Evolutionary conservation across 2,797 vertebrate species (phyloP).

Genomic region (Prionace glauca): DNA sequence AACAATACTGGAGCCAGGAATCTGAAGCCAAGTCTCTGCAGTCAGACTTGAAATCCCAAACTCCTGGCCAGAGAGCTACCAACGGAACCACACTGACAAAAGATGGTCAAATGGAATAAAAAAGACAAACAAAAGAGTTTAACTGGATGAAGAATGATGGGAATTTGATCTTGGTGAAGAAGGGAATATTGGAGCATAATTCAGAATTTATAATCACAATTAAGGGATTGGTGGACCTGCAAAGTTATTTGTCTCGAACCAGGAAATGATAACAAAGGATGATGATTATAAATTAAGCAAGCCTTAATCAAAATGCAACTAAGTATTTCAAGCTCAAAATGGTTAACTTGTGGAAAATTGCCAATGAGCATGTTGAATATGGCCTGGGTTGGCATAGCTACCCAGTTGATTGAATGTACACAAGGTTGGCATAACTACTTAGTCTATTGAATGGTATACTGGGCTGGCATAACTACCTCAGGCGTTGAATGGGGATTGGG

Average conservation of each 20-base stretch:
- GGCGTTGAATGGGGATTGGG: not conserved
- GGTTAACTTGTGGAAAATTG: slow-evolving; percentile 24
- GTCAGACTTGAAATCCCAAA: not conserved
- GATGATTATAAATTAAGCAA: not conserved
- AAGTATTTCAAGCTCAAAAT: not conserved
- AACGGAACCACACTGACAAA: not conserved
- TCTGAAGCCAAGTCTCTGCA: not conserved
- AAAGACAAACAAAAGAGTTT: not conserved
- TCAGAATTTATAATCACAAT: not conserved
- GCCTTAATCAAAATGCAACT: not conserved
- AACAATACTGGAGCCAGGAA: not conserved
- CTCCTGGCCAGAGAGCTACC: not conserved
- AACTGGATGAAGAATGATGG: not conserved
- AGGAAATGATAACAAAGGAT: not conserved
- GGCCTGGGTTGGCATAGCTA: not conserved
- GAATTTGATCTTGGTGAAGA: not conserved
- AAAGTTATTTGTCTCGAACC: not conserved
- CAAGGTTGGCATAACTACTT: not conserved
- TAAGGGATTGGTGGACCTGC: not conserved
- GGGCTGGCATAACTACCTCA: not conserved
- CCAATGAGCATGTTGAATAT: not conserved
- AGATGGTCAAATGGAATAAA: not conserved
- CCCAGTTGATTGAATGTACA: slow-evolving; percentile 2
- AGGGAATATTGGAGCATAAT: not conserved
- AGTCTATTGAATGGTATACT: slow-evolving; percentile 3